Base-by-base conservation (phyloP, 2,888 invertebrate species). In the Hybos culiciformis region DNA sequence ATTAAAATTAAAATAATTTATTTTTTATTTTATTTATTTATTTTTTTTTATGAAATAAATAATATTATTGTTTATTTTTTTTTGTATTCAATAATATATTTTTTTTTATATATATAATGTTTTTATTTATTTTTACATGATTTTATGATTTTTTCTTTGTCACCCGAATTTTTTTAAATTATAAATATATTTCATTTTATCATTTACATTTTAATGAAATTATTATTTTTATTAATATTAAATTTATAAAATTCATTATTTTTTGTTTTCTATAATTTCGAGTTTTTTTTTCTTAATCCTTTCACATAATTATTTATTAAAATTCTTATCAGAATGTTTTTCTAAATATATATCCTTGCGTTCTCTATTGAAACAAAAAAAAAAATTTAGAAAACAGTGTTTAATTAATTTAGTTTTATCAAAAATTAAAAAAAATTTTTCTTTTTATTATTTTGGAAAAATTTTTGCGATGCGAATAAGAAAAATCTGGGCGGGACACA, bases 401-500 rank as follows among this genome's bases (percentile, higher is more conserved):
- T 34, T 18, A 9, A 34, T 37, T 37, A 23, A 15, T 37, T 37
- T 36, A 5, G 17, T 34, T 31, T 31, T 31, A 7, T 11, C n/a
- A 31, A 31, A 31, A 12, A 31, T 12, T 31, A 11, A 31, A 24
- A 24, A 24, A 24, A 24, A 8, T 24, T 32, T 32, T 32, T 6
- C 5, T 32, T 32, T 32, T 32, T 8, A 32, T 15, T 20, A 19
- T 36, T 21, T 21, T 36, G 21, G 14, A 7, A n/a, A 19, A 34
- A 34, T 17, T 20, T 20, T 20, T 36, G n/a, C 9, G 12, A 19
- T n/a, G n/a, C 36, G 36, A 36, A 19, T 36, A 41, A 31, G 31
- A 42, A 42, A 53, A 54, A 53, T 50, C 53, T 55, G 55, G 55
- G 55, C 55, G 55, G 55, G 55, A 54, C 55, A 53, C 53, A 51